A percentile compares a stretch with the other conserved stretches of the same genome.
phyloP scores from a whole-genome alignment of 2,888 invertebrate genomes.

The Drosophila picticornis region DNA sequence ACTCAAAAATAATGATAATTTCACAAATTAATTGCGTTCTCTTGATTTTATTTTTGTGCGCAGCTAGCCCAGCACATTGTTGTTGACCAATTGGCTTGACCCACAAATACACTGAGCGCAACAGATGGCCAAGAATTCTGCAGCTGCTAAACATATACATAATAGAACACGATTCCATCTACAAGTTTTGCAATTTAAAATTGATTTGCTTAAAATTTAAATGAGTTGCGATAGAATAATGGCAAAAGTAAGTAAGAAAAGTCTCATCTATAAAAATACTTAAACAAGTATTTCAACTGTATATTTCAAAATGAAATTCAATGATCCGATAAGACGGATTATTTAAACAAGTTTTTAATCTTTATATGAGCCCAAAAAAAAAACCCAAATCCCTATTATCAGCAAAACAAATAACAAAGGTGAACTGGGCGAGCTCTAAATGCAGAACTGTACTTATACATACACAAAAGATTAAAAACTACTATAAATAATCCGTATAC shows the following conservation, averaged over 20 bases:
- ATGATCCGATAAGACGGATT: neutral
- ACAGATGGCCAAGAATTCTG: neutral
- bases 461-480: too few species aligned
- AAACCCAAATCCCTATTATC: slow-evolving; percentile 1
- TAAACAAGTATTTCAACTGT: neutral
- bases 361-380: slow-evolving; percentile 4
- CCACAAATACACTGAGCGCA: neutral
- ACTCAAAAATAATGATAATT: neutral
- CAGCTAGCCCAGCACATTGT: neutral
- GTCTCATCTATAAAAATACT: neutral
- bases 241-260: neutral
- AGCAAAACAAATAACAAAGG: slow-evolving; percentile 32
- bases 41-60: neutral
- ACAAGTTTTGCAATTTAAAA: neutral
- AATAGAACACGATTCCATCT: neutral
- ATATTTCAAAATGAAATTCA: slow-evolving; percentile 16
- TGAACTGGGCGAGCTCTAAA: slow-evolving; percentile 13
- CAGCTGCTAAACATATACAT: neutral
- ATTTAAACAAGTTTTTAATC: neutral
- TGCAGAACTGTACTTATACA: slow-evolving; percentile 17
- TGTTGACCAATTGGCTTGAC: slow-evolving; percentile 3
- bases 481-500: slow-evolving; percentile 2
- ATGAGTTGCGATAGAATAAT: neutral
- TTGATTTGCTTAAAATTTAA: neutral
- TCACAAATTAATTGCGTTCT: slow-evolving; percentile 9